Base-by-base conservation (phyloP, 2,888 invertebrate genomes). In the Bombyx huttoni region DNA sequence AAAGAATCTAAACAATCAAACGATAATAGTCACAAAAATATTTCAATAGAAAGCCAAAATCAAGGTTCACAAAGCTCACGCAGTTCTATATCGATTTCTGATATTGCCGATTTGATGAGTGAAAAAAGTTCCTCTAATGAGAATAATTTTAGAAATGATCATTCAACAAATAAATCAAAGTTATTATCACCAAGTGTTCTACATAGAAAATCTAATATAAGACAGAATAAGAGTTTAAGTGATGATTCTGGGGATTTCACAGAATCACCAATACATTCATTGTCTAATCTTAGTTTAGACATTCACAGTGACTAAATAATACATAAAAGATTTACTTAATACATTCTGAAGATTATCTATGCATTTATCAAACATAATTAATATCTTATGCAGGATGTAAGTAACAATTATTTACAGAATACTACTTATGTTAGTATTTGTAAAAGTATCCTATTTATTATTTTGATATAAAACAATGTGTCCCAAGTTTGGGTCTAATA, bases 281-380 rank as follows among this genome's bases (percentile, higher is more conserved):
- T 88, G 35, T 88, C 87, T 51, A 88, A 88, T 67, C 68, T 88
- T 35, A 88, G 87, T 63, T 72, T 86, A 53, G 84, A 88, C 60
- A 78, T 85, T 58, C 85, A 86, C 67, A 86, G 85, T 75, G 86
- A 86, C 58, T 85, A 62, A 70, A 7, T 47, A 33, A 40, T 35
- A 13, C 34, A 13, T 35, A 33, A 9, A 9, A 46, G 46, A 50
- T 50, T 51, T 46, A 49, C 13, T 49, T 40, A 51, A 24, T 33
- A 48, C 24, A 24, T 24, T 24, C 24, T 24, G 24, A 24, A 24
- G 24, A 13, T 51, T 8, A 24, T 40, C 13, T 10, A 40, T 3
- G 33, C 34, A 48, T n/a, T 47, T 47, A 47, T 24, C 24, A 24
- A 24, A 24, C 24, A 24, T 24, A 24, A 24, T 24, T 24, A 24